Conservation (phyloP, 2,888 invertebrate genomes). For the Abscondita cerata region DNA sequence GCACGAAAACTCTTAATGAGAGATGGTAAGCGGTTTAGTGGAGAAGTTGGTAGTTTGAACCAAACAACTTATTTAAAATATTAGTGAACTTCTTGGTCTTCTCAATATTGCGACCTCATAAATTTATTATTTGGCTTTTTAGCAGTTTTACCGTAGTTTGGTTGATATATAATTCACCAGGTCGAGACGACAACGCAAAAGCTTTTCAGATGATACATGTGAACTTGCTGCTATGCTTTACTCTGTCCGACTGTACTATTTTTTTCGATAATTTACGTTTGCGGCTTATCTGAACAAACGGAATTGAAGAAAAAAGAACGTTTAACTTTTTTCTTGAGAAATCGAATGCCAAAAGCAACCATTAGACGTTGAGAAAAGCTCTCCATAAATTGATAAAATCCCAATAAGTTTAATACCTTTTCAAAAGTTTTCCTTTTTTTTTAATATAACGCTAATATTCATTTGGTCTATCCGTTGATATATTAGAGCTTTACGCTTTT, state of each 20-base stretch:
- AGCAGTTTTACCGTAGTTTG: slow-evolving; percentile 35
- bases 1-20: slow-evolving; percentile 1
- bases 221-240: slow-evolving; percentile 19
- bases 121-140: slow-evolving; percentile 37
- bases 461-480: too few relatives aligned
- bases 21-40: slow-evolving; percentile 14
- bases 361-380: not conserved
- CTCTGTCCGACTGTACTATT: slow-evolving; percentile 21
- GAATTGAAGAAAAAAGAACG: slow-evolving; percentile 4
- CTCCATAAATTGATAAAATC: not conserved
- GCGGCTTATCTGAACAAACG: slow-evolving; percentile 14
- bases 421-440: too few relatives aligned
- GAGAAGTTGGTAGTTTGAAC: slow-evolving; percentile 15
- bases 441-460: too few relatives aligned
- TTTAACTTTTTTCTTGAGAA: slow-evolving; percentile 1
- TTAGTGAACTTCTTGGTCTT: slow-evolving; percentile 33
- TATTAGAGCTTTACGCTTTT: too few relatives aligned
- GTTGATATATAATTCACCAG: slow-evolving; percentile 35
- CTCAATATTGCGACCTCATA: slow-evolving; percentile 32
- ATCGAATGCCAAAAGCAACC: not conserved
- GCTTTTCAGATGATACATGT: slow-evolving; percentile 31
- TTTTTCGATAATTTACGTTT: slow-evolving; percentile 27
- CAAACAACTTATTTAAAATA: slow-evolving; percentile 30
- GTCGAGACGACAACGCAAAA: slow-evolving; percentile 33
- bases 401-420: too few relatives aligned